A percentile compares a stretch with the other conserved stretches of the same genome.
These are phyloP conservation scores for Acinonyx jubatus DNA, from an alignment of 2,113 vertebrate species.

Conservation along the genomic window DNA sequence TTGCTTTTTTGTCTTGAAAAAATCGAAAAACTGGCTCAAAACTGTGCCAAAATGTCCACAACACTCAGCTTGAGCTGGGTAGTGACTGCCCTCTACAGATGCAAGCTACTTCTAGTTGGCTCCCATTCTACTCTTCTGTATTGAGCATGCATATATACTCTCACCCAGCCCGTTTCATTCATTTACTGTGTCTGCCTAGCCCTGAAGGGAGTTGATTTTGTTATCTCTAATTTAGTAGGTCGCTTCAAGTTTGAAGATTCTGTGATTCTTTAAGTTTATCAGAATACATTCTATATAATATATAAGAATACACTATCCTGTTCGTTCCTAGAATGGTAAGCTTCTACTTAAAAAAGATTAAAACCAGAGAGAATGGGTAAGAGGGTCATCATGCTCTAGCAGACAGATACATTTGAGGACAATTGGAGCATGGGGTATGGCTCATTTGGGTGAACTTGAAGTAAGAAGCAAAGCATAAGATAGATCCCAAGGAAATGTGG, in stretches of 20 bases:
- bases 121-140: neutral
- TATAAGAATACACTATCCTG: neutral
- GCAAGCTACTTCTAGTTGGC: neutral
- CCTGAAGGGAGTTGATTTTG: neutral
- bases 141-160: neutral
- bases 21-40: neutral
- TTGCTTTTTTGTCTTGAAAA: neutral
- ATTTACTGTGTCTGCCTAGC: neutral
- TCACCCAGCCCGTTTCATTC: neutral
- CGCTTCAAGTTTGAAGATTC: neutral
- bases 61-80: neutral
- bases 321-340: neutral
- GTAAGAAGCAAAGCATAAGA: neutral
- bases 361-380: neutral
- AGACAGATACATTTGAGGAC: neutral
- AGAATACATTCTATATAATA: neutral
- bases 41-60: neutral
- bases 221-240: neutral
- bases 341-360: neutral
- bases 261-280: neutral
- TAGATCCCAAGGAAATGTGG: neutral
- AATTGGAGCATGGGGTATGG: neutral
- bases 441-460: constrained; percentile 22
- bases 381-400: neutral
- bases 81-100: neutral